Base-by-base conservation (phyloP, 1,140 invertebrate species). In the Melipona quadrifasciata region DNA sequence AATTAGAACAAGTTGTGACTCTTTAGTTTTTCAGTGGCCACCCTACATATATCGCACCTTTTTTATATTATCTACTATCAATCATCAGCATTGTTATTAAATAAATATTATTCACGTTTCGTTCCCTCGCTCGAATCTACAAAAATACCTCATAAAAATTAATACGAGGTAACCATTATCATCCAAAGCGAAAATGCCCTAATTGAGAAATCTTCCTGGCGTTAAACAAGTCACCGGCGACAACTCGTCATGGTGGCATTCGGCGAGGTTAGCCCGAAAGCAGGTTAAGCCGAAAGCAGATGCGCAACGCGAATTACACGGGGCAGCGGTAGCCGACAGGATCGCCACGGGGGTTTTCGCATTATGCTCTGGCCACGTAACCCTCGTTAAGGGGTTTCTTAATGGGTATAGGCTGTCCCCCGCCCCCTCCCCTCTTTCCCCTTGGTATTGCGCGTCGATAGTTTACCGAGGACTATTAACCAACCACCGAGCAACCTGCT, bases 321-420 rank as follows among this genome's bases (percentile, higher is more conserved):
- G 65, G 39, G 24, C 82, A 75, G 79, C 82, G 58, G 77, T 80
- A 72, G 77, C 82, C 82, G 90, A 87, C 86, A 89, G 75, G 61
- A 86, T 88, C 89, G 88, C 89, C 82, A 81, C 88, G 80, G 90
- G 87, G 90, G 82, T 85, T 78, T 87, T 78, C 51, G 65, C 75
- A 70, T 88, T 86, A 85, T 71, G 80, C 55, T 64, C 85, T 51
- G 61, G 78, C 85, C 86, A 90, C 82, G 85, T 90, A 90, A 90
- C 89, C 84, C 89, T 90, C 88, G 89, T 90, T 90, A 90, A 86
- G 88, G 89, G 89, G 78, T 72, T 90, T 88, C 89, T 88, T 90
- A 90, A 90, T 90, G 84, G 89, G 65, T 27, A 39, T 24, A 39
- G 68, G 74, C 88, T 79, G 79, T 55, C 83, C 86, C 86, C 80